Base-by-base conservation (phyloP, 2,113 vertebrate species). In the Poeciliopsis prolifica region DNA sequence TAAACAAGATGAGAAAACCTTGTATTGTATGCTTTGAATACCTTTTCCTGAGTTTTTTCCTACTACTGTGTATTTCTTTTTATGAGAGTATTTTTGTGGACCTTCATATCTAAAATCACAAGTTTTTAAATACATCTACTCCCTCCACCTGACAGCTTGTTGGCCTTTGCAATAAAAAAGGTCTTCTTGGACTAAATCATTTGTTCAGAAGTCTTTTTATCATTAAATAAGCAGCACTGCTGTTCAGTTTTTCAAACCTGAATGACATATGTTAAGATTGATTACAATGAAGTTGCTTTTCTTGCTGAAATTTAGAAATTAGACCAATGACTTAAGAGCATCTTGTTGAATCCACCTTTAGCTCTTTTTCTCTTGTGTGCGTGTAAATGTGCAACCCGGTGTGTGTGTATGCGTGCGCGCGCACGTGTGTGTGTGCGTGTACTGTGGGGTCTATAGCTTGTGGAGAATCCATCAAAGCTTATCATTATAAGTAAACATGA, bases 401-500 rank as follows among this genome's bases (percentile, higher is more conserved):
- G 10, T 37, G 35, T 37, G 48, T 33, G 73, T 74, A 48, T 48
- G 62, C 37, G 48, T 54, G 66, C 73, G 68, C 40, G 70, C 70
- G 68, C 37, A 37, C 29, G 71, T 75, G 68, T 71, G 68, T 35
- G 68, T 72, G 77, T 61, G 71, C 58, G 65, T 19, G 29, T 42
- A 14, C 67, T 12, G 14, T 80, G 83, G 84, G 77, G 83, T 91
- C 92, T 89, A 79, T 85, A 87, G 82, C 82, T 88, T 60, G 73
- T 40, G 76, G 83, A 78, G 88, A 88, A 94, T 93, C 92, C 92
- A 94, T 92, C 92, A 92, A 89, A 86, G 87, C 93, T 94, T 94
- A 95, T 94, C 92, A 88, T 92, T 92, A 81, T 91, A 91, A 91
- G 90, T 94, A 94, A 95, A 94, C 92, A 94, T 88, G 91, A 91